Evolutionary conservation across 2,888 invertebrate species (phyloP).

Genomic region (Cetonia aurata): DNA sequence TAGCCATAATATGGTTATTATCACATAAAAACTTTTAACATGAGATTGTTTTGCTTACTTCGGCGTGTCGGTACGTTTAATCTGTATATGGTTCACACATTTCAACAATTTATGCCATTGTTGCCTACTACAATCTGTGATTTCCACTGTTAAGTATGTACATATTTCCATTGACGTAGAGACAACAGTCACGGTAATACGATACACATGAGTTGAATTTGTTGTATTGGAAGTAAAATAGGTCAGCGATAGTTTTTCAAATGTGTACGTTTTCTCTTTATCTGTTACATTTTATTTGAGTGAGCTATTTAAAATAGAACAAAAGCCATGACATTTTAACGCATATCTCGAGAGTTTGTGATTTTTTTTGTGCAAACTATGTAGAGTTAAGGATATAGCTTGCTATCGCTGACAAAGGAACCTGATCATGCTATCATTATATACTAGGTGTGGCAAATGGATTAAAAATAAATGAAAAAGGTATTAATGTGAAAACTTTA

Average conservation of each 20-base stretch:
- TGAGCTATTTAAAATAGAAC: no score
- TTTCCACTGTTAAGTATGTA: conserved; percentile 33
- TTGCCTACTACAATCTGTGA: conserved; percentile 18
- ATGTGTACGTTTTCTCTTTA: neutral
- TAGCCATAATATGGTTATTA: no score
- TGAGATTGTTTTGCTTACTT: conserved; percentile 20
- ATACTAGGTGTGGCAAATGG: no score
- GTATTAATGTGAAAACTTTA: no score
- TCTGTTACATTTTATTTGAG: neutral
- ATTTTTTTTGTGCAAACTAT: no score
- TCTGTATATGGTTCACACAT: conserved; percentile 17
- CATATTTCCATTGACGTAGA: conserved; percentile 29
- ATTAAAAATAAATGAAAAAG: no score
- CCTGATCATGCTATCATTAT: no score
- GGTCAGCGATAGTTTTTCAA: conserved; percentile 29
- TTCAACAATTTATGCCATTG: conserved; percentile 26
- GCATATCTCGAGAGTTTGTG: no score
- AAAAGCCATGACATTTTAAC: no score
- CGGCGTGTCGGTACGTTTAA: conserved; percentile 2
- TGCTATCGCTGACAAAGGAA: no score
- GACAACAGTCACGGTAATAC: conserved; percentile 37
- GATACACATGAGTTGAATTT: conserved; percentile 36
- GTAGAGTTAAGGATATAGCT: no score
- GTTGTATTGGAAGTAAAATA: conserved; percentile 26
- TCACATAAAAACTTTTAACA: neutral